These are phyloP conservation scores for Phocoena sinus DNA, from an alignment of 2,113 vertebrate species.

Conservation along the genomic window DNA sequence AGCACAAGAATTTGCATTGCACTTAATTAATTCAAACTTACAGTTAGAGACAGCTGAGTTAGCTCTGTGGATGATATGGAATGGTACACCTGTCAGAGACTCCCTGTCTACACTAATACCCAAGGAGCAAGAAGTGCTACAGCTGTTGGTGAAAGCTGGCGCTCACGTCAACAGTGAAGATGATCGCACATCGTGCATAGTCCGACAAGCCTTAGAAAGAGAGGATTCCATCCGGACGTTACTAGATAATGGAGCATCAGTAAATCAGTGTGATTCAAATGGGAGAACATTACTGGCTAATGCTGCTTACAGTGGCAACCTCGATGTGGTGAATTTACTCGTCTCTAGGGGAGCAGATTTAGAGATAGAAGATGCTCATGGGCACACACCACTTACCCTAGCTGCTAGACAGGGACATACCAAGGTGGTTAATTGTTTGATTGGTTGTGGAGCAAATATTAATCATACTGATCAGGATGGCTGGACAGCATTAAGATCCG, in stretches of 20 bases:
- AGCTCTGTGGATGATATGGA: constrained; percentile 99
- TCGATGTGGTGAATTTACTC: constrained; percentile 95
- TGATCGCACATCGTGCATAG: constrained; percentile 91
- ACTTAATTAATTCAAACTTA: constrained; percentile 94
- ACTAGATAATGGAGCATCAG: constrained; percentile 93
- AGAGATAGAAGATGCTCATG: constrained; percentile 92
- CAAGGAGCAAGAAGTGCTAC: constrained; percentile 95
- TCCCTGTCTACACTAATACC: constrained; percentile 93
- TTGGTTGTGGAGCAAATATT: constrained; percentile 93
- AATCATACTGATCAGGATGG: constrained; percentile 97
- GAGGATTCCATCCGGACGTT: constrained; percentile 96
- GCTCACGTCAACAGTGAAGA: constrained; percentile 95
- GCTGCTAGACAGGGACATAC: constrained; percentile 97
- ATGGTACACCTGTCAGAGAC: constrained; percentile 94
- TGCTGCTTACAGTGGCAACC: constrained; percentile 94
- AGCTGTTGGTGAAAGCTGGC: constrained; percentile 95
- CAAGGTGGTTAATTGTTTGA: constrained; percentile 97
- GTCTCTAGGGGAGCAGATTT: constrained; percentile 92
- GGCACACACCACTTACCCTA: constrained; percentile 95
- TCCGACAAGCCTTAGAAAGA: constrained; percentile 94
- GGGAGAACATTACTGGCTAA: constrained; percentile 93
- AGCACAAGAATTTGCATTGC: constrained; percentile 96
- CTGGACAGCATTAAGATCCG: constrained; percentile 95
- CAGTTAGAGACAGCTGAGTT: constrained; percentile 93
- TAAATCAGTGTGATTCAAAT: constrained; percentile 93